These are phyloP conservation scores for Galeopsomyia nigrocyanea DNA, from an alignment of 2,888 invertebrate genomes.

Conservation along the genomic window DNA sequence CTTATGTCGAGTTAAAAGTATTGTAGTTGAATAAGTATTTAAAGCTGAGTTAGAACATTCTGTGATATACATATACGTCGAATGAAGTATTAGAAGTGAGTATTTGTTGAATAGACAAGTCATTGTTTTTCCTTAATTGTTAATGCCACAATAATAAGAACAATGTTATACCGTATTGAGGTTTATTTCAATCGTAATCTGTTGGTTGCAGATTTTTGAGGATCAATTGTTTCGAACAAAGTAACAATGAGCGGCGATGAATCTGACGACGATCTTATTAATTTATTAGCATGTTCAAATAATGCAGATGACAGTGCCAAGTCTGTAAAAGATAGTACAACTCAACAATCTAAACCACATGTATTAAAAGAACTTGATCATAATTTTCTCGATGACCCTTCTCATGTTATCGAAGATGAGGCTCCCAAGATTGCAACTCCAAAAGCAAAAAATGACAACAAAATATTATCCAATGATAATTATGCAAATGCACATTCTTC, in stretches of 20 bases:
- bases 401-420: slow-evolving; percentile 7
- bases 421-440: slow-evolving; percentile 1
- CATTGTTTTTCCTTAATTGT: too few species aligned
- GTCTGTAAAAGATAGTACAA: too few species aligned
- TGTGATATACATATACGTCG: too few species aligned
- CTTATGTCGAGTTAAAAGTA: too few species aligned
- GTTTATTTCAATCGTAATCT: too few species aligned
- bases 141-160: too few species aligned
- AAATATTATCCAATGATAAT: slow-evolving; percentile 66
- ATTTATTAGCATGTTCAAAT: slow-evolving; percentile 54
- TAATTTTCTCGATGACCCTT: slow-evolving; percentile 53
- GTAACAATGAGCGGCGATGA: slow-evolving; percentile 35
- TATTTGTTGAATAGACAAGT: too few species aligned
- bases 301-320: slow-evolving; percentile 44
- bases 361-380: slow-evolving; percentile 55
- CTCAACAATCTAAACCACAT: slow-evolving; percentile 5
- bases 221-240: neutral
- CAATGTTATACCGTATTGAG: too few species aligned
- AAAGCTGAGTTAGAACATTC: too few species aligned
- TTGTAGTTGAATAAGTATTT: too few species aligned
- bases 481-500: slow-evolving; percentile 83
- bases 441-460: slow-evolving; percentile 14
- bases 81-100: too few species aligned
- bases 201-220: neutral
- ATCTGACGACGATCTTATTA: slow-evolving; percentile 52